Conservation (phyloP, 2,888 invertebrate species). For the Eupsilia transversa region DNA sequence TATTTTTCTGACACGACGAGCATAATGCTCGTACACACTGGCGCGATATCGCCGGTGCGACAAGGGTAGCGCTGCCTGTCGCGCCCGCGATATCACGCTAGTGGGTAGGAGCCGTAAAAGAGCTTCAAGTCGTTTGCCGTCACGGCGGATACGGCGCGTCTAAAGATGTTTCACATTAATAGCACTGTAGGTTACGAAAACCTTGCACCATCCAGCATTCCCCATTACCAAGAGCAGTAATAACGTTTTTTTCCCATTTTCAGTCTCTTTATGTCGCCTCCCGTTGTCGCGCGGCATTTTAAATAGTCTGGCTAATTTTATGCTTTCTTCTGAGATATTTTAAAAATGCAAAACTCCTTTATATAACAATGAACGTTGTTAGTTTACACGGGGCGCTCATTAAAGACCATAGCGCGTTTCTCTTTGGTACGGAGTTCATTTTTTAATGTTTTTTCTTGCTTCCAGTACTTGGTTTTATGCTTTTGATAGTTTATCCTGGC, state of each 20-base stretch:
- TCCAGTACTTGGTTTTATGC: constrained; percentile 3
- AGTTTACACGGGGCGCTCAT: constrained; percentile 60
- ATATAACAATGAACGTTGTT: constrained; percentile 57
- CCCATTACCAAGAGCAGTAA: constrained; percentile 55
- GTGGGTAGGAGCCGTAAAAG: too few relatives aligned
- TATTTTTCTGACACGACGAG: too few relatives aligned
- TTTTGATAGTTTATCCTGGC: not conserved
- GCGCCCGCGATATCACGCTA: too few relatives aligned
- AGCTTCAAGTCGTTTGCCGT: too few relatives aligned
- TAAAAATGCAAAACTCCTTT: constrained; percentile 65
- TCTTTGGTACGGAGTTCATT: constrained; percentile 17
- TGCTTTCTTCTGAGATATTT: constrained; percentile 70
- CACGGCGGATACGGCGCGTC: too few relatives aligned
- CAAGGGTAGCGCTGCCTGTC: too few relatives aligned
- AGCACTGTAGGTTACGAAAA: not conserved
- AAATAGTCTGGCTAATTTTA: constrained; percentile 76
- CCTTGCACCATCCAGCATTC: constrained; percentile 40
- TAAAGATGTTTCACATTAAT: not conserved
- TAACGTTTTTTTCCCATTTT: constrained; percentile 63
- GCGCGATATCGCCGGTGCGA: too few relatives aligned
- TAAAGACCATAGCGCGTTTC: constrained; percentile 42
- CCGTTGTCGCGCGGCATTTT: constrained; percentile 70
- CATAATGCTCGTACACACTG: too few relatives aligned
- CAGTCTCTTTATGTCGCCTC: constrained; percentile 68
- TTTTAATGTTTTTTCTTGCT: constrained; percentile 21